Base-by-base conservation (phyloP, 2,113 vertebrate genomes). In the Accipiter virgatus region DNA sequence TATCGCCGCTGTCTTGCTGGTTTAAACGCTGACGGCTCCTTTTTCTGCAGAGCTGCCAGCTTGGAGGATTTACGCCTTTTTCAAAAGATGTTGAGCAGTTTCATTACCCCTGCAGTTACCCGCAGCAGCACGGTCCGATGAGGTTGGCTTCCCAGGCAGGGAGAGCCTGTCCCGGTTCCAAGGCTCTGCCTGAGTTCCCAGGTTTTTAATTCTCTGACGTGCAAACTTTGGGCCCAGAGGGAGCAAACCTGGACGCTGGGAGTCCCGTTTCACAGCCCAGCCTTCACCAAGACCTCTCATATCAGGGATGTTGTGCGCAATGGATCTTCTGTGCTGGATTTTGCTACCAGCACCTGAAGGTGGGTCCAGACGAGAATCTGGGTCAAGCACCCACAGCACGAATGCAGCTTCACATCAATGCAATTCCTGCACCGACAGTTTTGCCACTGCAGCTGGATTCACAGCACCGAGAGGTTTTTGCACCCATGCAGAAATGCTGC, bases 241-340 rank as follows among this genome's bases (percentile, higher is more conserved):
- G 43, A 21, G 45, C 10, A 10, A 52, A 52, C 0, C 1, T 9
- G n/a, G 58, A 3, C 25, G 42, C 13, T 22, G 56, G 17, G 62
- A 32, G 42, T 2, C 20, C 31, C 10, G 1, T 4, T 7, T 6
- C 78, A 10, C 52, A 83, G 45, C 55, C n/a, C 61, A 13, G 47
- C 13, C 45, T 4, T 8, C 5, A 2, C 36, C 22, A 1, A 10
- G 18, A 5, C 52, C 21, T 36, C 42, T 36, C 38, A 1, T 0
- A 7, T 1, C 47, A 1, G 17, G 42, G 61, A 13, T 4, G 32
- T 4, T 7, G 13, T 0, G 40, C 1, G 0, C 0, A 21, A 45
- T 1, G 6, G n/a, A 31, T 29, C 13, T 42, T 27, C 81, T 3
- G 11, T 0, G 55, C 16, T 11, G 34, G 68, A 25, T 20, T 22